Evolutionary conservation across 2,888 invertebrate species (phyloP), one percentile per base, ranked within the genome.

Genomic region (Meteorus cinctellus): DNA sequence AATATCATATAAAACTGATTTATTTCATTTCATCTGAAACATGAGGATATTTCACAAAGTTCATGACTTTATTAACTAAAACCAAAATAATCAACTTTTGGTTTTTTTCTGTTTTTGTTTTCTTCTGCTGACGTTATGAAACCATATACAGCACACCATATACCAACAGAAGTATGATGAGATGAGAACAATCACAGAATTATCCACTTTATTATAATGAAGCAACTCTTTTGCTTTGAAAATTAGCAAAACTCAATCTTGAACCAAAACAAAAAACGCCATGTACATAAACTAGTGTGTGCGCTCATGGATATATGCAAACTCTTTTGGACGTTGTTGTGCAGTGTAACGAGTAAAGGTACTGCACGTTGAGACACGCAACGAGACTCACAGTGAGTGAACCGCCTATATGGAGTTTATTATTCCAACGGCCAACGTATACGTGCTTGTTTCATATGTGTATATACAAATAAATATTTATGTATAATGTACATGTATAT

Each of bases 401-500:
- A 55, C 55, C 19, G 19, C 55, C 19, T 55, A 36, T 19, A 65
- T 34, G 65, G 36, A 36, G 36, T 36, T 31, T 29, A 36, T 65
- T 36, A 65, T 65, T 65, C n/a, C 10, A 65, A 36, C 8, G 65
- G 36, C 36, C 36, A 12, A 41, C 41, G 41, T 41, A 36, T 48
- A 65, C 19, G 65, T 36, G 36, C 36, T 41, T n/a, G 36, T 36
- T 65, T 19, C n/a, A 41, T 24, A 55, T 55, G n/a, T 55, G n/a
- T 8, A 55, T 55, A 55, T 24, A 65, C 36, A 41, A 41, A 41
- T 41, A 41, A 41, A 41, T 41, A 41, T 41, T 12, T 41, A 65
- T 65, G n/a, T 55, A 55, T 19, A 55, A 19, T 19, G 19, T 55
- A n/a, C 19, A 36, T 65, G n/a, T 36, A 24, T 63, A 63, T 24